These are phyloP conservation scores for Melieria picta DNA, from an alignment of 2,888 invertebrate genomes.

Conservation along the genomic window DNA sequence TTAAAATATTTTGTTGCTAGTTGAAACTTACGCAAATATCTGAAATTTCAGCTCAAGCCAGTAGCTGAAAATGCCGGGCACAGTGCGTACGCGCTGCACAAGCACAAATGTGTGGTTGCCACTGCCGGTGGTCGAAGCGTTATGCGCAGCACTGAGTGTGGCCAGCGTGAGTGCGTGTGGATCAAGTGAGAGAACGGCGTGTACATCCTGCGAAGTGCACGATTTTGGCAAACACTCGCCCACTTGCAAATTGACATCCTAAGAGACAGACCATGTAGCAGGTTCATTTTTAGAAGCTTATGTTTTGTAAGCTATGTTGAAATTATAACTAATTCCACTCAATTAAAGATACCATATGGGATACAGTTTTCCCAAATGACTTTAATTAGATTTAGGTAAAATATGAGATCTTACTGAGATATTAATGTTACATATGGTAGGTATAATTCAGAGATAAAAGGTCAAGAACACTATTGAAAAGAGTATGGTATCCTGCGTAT, in stretches of 20 bases:
- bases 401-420: no score
- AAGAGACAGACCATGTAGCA: neutral
- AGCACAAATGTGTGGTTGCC: conserved; percentile 58
- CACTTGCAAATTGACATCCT: conserved; percentile 76
- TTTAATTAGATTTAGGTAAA: no score
- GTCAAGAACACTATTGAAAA: no score
- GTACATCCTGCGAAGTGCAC: conserved; percentile 71
- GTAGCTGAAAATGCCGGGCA: conserved; percentile 76
- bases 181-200: conserved; percentile 64
- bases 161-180: conserved; percentile 59
- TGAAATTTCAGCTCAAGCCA: conserved; percentile 74
- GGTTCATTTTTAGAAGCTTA: neutral
- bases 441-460: no score
- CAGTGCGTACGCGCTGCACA: conserved; percentile 72
- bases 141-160: conserved; percentile 35
- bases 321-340: neutral
- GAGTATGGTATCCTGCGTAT: no score
- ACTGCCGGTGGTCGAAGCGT: conserved; percentile 40
- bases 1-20: neutral
- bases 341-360: no score
- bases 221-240: conserved; percentile 81
- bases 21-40: conserved; percentile 72
- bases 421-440: no score
- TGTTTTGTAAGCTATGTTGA: neutral
- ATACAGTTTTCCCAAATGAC: no score